These are phyloP conservation scores for Ellobius talpinus DNA, from an alignment of 2,113 vertebrate genomes.

Conservation along the genomic window DNA sequence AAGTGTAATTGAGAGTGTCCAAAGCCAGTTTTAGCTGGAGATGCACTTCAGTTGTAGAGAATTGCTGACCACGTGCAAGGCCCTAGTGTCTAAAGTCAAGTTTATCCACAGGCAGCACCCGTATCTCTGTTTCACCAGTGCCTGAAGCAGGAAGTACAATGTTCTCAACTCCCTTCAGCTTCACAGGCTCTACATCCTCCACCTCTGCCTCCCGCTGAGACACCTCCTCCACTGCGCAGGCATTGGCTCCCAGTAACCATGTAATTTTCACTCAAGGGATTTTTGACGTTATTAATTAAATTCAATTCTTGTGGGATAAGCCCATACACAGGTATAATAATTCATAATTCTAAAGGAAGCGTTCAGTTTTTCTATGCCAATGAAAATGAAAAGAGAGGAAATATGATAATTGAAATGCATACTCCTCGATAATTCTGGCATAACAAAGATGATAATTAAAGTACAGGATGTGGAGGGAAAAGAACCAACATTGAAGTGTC, in stretches of 20 bases:
- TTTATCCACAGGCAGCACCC: neutral
- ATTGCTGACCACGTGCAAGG: no score
- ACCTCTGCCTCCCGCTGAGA: neutral
- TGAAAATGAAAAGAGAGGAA: conserved; percentile 62
- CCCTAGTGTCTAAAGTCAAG: neutral
- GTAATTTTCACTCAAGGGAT: conserved; percentile 35
- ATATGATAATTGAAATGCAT: conserved; percentile 42
- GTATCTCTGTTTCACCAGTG: neutral
- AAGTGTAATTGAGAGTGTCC: neutral
- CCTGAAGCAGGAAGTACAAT: neutral
- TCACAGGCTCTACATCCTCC: neutral
- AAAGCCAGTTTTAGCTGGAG: neutral
- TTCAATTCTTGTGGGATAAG: conserved; percentile 46
- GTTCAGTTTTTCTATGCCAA: conserved; percentile 60
- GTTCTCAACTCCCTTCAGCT: neutral
- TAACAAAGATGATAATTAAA: conserved; percentile 52
- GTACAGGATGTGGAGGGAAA: neutral
- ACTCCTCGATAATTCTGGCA: conserved; percentile 47
- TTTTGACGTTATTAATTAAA: conserved; percentile 74
- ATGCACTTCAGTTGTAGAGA: neutral
- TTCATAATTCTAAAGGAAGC: conserved; percentile 55
- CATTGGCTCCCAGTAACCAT: conserved; percentile 34
- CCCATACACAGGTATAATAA: neutral
- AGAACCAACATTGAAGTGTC: neutral
- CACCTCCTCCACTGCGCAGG: neutral